Evolutionary conservation across 2,113 vertebrate genomes (phyloP).

Genomic region (Salvelinus alpinus): DNA sequence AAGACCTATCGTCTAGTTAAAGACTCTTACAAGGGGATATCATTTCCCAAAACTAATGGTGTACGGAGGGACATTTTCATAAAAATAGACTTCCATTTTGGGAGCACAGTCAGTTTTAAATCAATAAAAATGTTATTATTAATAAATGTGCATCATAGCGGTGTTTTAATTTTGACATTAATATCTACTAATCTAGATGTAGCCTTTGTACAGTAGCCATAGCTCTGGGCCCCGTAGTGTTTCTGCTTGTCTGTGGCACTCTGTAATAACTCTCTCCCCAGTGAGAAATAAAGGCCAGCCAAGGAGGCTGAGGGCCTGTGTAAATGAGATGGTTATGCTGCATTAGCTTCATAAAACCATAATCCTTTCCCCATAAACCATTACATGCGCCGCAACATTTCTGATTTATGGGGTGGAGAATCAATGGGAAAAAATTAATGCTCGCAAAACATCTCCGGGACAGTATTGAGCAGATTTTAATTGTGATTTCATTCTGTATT

Average conservation of each 20-base stretch:
- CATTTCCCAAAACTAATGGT: background rate
- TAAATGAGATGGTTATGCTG: conserved; percentile 92
- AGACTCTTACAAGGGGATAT: background rate
- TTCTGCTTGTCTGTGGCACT: conserved; percentile 47
- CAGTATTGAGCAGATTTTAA: conserved; percentile 99
- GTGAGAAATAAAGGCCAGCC: background rate
- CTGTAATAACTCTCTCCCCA: conserved; percentile 34
- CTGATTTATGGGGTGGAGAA: conserved; percentile 95
- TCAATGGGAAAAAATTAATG: conserved; percentile 91
- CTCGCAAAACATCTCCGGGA: conserved; percentile 94
- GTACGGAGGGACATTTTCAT: too few species aligned
- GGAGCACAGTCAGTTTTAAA: background rate
- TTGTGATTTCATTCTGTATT: conserved; percentile 95
- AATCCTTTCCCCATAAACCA: conserved; percentile 93
- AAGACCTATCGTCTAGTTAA: background rate
- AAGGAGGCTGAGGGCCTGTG: conserved; percentile 72
- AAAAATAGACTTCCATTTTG: too few species aligned
- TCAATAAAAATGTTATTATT: conserved; percentile 32
- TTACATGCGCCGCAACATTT: conserved; percentile 90
- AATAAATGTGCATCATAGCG: conserved; percentile 26
- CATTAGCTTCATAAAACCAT: conserved; percentile 99
- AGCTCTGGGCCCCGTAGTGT: conserved; percentile 20
- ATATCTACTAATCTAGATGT: conserved; percentile 28
- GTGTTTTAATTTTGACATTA: conserved; percentile 13
- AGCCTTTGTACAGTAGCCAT: conserved; percentile 44